phyloP scores from a whole-genome alignment of 1,140 invertebrate genomes.

The Cydia splendana region DNA sequence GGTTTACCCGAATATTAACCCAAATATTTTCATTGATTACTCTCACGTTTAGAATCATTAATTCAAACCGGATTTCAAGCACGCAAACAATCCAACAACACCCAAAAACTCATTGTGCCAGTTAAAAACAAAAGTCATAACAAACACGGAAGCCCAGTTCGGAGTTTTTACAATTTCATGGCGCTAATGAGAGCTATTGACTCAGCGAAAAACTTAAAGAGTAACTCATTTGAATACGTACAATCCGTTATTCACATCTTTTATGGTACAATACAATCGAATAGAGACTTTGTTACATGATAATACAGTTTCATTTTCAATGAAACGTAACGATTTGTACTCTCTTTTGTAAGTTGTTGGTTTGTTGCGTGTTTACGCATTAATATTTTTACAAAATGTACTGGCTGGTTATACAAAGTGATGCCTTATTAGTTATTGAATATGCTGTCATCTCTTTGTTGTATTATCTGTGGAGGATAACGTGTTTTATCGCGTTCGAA shows the following conservation, averaged over 20 bases:
- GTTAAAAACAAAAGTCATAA: conserved; percentile 32
- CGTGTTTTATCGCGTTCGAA: conserved; percentile 14
- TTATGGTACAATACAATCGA: background rate
- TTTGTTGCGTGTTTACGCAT: conserved; percentile 24
- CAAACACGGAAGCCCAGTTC: conserved; percentile 30
- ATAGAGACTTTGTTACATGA: background rate
- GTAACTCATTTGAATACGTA: conserved; percentile 28
- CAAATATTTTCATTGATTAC: background rate
- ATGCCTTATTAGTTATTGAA: background rate
- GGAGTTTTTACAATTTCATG: conserved; percentile 29
- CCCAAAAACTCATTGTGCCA: conserved; percentile 19
- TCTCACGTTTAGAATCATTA: background rate
- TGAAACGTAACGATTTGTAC: background rate
- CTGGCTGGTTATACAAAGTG: conserved; percentile 7
- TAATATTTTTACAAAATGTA: conserved; percentile 7
- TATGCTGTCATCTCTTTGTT: conserved; percentile 21
- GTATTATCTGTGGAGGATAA: conserved; percentile 6
- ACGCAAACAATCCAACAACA: conserved; percentile 13
- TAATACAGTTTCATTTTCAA: background rate
- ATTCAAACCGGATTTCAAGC: background rate
- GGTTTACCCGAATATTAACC: background rate
- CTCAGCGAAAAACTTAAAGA: conserved; percentile 29
- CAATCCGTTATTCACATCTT: background rate
- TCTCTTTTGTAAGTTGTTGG: background rate
- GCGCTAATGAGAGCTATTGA: conserved; percentile 20